Conservation (phyloP, 1,140 invertebrate species). For the Neocloeon triangulifer region DNA sequence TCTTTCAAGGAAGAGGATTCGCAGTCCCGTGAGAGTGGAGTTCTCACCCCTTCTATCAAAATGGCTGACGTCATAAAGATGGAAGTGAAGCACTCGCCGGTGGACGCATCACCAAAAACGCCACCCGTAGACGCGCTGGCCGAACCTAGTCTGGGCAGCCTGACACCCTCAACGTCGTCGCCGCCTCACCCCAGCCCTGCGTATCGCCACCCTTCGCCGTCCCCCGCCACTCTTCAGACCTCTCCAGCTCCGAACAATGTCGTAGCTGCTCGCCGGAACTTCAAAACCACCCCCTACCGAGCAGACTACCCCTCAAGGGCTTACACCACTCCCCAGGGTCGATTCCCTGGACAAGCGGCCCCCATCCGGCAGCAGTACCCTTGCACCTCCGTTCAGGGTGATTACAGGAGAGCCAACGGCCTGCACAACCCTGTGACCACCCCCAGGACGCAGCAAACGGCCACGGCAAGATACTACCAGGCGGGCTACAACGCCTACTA, state of each 20-base stretch:
- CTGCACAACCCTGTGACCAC: conserved; percentile 1
- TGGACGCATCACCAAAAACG: conserved; percentile 16
- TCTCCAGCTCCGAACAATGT: neutral
- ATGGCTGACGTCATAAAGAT: conserved; percentile 13
- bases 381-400: too few species aligned
- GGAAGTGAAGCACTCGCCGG: conserved; percentile 23
- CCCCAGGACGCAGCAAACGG: too few species aligned
- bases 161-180: conserved; percentile 38
- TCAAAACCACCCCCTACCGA: too few species aligned
- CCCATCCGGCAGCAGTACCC: too few species aligned
- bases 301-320: too few species aligned
- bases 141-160: conserved; percentile 17
- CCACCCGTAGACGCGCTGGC: neutral
- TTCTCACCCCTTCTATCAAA: conserved; percentile 27
- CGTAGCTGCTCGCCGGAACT: neutral
- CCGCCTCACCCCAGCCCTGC: conserved; percentile 26
- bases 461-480: too few species aligned
- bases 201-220: conserved; percentile 1
- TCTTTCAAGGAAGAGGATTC: conserved; percentile 46
- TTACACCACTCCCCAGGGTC: too few species aligned
- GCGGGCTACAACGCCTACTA: too few species aligned
- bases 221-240: conserved; percentile 2
- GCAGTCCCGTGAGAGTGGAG: conserved; percentile 32
- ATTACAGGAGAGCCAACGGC: neutral
- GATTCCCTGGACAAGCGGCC: too few species aligned